Evolutionary conservation across 2,113 vertebrate species (phyloP).

Genomic region (Enhydra lutris): DNA sequence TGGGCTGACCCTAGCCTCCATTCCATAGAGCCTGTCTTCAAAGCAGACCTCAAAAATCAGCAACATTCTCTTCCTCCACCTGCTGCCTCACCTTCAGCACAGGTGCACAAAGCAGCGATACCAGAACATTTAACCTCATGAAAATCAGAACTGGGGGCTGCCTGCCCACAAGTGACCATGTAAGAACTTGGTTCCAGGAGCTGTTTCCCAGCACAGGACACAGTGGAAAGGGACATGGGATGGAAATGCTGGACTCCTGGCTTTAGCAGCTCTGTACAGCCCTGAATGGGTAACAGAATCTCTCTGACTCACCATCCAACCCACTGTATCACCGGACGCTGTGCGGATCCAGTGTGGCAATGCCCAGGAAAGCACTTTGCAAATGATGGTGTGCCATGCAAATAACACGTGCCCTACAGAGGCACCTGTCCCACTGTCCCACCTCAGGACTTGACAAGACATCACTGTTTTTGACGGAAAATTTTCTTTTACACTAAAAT

Average conservation of each 20-base stretch:
- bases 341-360: rapidly evolving
- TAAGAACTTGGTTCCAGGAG: rapidly evolving
- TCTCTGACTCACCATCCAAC: neutral
- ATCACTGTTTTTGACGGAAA: neutral
- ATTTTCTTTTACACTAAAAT: neutral
- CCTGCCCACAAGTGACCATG: neutral
- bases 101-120: neutral
- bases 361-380: neutral
- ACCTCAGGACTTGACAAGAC: neutral
- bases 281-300: neutral
- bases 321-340: neutral
- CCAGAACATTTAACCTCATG: neutral
- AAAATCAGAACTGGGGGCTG: neutral
- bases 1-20: neutral
- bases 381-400: neutral
- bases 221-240: neutral
- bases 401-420: neutral
- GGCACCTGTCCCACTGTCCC: too few species aligned
- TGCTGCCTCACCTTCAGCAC: neutral
- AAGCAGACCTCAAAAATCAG: neutral
- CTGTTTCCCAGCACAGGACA: neutral
- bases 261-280: neutral
- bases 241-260: neutral
- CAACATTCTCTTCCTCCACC: neutral
- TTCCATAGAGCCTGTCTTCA: neutral